Conservation (phyloP, 2,888 invertebrate genomes). For the Aquatica leii region DNA sequence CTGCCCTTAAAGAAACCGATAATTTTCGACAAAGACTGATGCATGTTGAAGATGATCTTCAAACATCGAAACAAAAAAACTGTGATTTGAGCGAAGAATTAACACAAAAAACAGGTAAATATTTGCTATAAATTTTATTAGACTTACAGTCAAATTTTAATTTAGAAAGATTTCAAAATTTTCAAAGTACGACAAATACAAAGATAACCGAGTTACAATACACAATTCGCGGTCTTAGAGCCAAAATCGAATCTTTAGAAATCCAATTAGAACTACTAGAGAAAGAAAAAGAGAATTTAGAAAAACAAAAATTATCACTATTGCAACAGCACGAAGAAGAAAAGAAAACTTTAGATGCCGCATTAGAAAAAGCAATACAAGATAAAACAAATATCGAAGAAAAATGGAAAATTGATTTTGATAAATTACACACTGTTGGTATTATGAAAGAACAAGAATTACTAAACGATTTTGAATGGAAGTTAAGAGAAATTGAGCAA, state of each 20-base stretch:
- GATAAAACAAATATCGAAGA: constrained; percentile 67
- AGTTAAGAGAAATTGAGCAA: constrained; percentile 78
- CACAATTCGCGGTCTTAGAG: constrained; percentile 61
- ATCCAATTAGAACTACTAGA: constrained; percentile 61
- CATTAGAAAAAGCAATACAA: constrained; percentile 68
- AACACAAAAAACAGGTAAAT: constrained; percentile 65
- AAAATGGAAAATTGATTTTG: constrained; percentile 74
- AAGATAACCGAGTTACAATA: constrained; percentile 61
- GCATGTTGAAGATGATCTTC: constrained; percentile 69
- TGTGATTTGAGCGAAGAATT: constrained; percentile 68
- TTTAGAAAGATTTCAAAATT: constrained; percentile 50
- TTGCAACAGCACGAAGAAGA: constrained; percentile 61
- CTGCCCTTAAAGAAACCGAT: constrained; percentile 74
- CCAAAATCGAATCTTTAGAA: constrained; percentile 64
- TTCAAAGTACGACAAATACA: constrained; percentile 54
- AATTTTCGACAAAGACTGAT: constrained; percentile 67
- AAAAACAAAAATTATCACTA: constrained; percentile 56
- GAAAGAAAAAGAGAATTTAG: constrained; percentile 61
- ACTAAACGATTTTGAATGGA: constrained; percentile 85
- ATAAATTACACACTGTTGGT: constrained; percentile 71
- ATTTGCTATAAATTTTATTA: background rate
- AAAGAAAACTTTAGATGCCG: constrained; percentile 65
- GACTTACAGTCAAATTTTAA: background rate
- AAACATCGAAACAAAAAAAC: constrained; percentile 67
- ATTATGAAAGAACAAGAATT: constrained; percentile 77